These are phyloP conservation scores for Acleris holmiana DNA, from an alignment of 2,888 invertebrate genomes.

Conservation along the genomic window DNA sequence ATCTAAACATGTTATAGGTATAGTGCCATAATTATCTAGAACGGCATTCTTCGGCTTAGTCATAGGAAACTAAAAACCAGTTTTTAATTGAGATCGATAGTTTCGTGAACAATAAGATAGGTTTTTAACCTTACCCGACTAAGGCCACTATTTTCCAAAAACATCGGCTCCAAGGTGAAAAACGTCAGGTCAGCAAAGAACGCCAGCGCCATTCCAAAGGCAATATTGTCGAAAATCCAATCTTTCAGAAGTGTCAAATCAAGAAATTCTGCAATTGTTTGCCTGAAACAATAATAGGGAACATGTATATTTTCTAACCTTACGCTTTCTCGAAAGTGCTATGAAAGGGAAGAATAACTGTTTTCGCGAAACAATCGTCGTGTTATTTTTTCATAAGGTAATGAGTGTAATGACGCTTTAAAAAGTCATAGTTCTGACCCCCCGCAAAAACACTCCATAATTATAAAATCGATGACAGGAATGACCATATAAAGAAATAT, in stretches of 20 bases:
- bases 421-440: too few relatives aligned
- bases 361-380: too few relatives aligned
- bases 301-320: too few relatives aligned
- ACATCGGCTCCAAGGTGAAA: conserved; percentile 87
- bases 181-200: conserved; percentile 89
- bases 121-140: conserved; percentile 61
- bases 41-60: conserved; percentile 5
- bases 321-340: too few relatives aligned
- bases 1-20: too few relatives aligned
- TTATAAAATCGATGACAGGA: too few relatives aligned
- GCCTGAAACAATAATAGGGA: conserved; percentile 71
- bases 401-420: too few relatives aligned
- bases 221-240: conserved; percentile 87
- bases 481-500: too few relatives aligned
- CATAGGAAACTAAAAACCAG: conserved; percentile 1
- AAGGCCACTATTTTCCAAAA: conserved; percentile 82
- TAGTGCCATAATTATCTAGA: neutral
- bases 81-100: neutral
- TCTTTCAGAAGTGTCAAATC: conserved; percentile 87
- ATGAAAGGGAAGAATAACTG: too few relatives aligned
- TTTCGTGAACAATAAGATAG: neutral
- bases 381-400: too few relatives aligned
- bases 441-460: too few relatives aligned
- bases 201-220: conserved; percentile 87
- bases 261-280: conserved; percentile 84